These are phyloP conservation scores for human DNA, from an alignment of 2,113 vertebrate genomes.

Conservation along the genomic window DNA sequence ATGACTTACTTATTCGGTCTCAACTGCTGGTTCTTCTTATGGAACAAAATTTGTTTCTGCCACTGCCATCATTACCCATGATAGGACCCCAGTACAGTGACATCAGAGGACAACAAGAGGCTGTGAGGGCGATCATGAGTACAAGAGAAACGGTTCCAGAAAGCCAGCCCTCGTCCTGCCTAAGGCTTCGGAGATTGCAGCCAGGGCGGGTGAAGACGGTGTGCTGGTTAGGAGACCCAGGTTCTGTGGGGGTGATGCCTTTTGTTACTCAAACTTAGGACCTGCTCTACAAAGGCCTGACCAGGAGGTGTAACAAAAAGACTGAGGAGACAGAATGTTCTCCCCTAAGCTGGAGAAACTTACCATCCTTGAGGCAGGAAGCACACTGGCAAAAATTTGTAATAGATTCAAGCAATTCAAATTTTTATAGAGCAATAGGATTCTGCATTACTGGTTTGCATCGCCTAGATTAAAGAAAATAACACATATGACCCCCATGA, in stretches of 20 bases:
- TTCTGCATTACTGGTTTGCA: background rate
- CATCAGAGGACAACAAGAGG: background rate
- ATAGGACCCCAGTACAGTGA: background rate
- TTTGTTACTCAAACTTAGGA: background rate
- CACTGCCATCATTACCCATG: no score
- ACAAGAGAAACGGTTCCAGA: background rate
- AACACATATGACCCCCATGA: background rate
- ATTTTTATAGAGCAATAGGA: background rate
- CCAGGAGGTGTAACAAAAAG: background rate
- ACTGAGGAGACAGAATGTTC: background rate
- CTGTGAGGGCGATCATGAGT: background rate
- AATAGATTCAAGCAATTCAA: background rate
- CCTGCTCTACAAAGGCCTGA: background rate
- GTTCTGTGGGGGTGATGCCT: background rate
- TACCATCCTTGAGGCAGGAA: background rate
- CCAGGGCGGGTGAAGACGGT: rapidly evolving
- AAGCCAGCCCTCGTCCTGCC: background rate
- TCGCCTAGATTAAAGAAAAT: background rate
- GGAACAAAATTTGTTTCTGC: background rate
- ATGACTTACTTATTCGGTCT: background rate
- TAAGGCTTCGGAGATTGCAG: no score
- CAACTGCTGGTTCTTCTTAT: background rate
- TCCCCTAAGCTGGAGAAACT: background rate
- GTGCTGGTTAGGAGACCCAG: rapidly evolving
- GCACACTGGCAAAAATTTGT: background rate